Conservation (phyloP, 2,888 invertebrate genomes). For the Cosmorhoe ocellata region DNA sequence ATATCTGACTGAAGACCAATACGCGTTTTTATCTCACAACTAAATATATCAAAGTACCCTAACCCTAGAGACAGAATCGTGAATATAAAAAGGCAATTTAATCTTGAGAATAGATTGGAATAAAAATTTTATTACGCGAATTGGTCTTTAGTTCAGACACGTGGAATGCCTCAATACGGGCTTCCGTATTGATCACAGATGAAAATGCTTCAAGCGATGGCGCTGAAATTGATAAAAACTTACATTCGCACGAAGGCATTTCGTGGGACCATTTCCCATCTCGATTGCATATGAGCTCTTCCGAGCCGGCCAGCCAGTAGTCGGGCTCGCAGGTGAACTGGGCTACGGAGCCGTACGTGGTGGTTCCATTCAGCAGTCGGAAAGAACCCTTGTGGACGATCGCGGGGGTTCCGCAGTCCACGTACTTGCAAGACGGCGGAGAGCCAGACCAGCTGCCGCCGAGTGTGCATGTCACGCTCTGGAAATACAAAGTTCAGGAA, state of each 20-base stretch:
- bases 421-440: slow-evolving; percentile 91
- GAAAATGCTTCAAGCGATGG: too few relatives aligned
- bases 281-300: slow-evolving; percentile 87
- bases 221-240: slow-evolving; percentile 46
- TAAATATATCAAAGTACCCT: too few relatives aligned
- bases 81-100: too few relatives aligned
- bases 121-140: too few relatives aligned
- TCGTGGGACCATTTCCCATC: slow-evolving; percentile 95
- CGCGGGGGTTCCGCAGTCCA: slow-evolving; percentile 92
- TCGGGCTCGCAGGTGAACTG: slow-evolving; percentile 91
- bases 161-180: too few relatives aligned
- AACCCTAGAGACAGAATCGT: too few relatives aligned
- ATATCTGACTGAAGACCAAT: too few relatives aligned
- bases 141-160: too few relatives aligned
- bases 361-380: slow-evolving; percentile 88
- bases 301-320: slow-evolving; percentile 91
- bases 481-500: not conserved
- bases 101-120: too few relatives aligned
- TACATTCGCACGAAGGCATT: slow-evolving; percentile 92
- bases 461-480: slow-evolving; percentile 91
- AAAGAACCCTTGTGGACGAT: slow-evolving; percentile 90
- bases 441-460: slow-evolving; percentile 93
- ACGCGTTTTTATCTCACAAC: too few relatives aligned
- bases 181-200: too few relatives aligned
- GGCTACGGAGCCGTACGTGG: slow-evolving; percentile 90